Evolutionary conservation across 1,140 invertebrate species (phyloP), one percentile per base, ranked within the genome.

Genomic region (Diachasma alloeum): DNA sequence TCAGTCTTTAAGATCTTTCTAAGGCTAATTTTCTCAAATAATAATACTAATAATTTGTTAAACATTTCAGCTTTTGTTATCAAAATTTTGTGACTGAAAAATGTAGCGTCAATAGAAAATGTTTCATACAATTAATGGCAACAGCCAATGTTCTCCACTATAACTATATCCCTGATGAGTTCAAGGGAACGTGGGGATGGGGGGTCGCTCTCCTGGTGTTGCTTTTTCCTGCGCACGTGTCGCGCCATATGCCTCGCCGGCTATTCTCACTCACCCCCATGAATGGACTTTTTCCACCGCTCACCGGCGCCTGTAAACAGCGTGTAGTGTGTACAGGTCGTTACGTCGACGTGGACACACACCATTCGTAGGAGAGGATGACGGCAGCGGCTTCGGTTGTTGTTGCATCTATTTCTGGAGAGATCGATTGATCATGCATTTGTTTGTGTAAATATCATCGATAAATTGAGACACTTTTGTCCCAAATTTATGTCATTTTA

Each of bases 181-280:
- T 31, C 3, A 59, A 46, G 44, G 44, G 44, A 5, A 46, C 48
- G 67, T 74, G 67, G 36, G 17, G 39, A 53, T n/a, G 70, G 77
- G 72, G 67, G 11, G 73, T 19, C 80, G 59, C 80, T 80, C 48
- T 39, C 42, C 46, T 56, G 22, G 59, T 63, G 26, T 39, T 36
- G 26, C 36, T 68, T 68, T 68, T 31, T 17, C 36, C 11, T 68
- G n/a, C 36, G 79, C 81, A 83, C 79, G 79, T 83, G 81, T 81
- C 74, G 8, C 39, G 48, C 81, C 81, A 81, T 82, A 83, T 83
- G 81, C 59, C 68, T 63, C n/a, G n/a, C 31, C 31, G 31, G 31
- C 2, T 31, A 6, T 31, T 6, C 11, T 37, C 19, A 36, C 31
- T 39, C 71, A 68, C 66, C 66, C 66, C 66, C 31, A 39, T 68